Base-by-base conservation (phyloP, 2,113 vertebrate genomes). In the Cyanoliseus patagonus region DNA sequence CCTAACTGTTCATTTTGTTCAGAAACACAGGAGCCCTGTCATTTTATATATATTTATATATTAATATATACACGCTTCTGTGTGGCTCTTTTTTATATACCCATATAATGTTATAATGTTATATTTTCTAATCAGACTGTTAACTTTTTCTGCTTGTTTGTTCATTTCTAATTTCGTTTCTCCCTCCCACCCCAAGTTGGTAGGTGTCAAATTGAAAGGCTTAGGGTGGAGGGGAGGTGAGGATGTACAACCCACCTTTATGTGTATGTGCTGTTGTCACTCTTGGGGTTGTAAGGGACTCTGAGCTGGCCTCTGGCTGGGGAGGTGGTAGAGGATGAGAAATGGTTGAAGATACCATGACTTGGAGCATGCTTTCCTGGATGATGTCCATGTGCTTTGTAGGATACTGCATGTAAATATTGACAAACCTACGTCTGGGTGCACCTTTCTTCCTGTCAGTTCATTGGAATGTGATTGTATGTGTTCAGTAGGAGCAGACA, bases 391-490 rank as follows among this genome's bases (percentile, higher is more conserved):
- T 39, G 91, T 95, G 81, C 86, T 81, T 88, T 95, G 92, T 88
- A 92, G 84, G 77, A n/a, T 91, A 37, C 44, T 89, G 91, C 0
- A 0, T 84, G 94, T 96, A 94, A 97, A 96, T 95, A 94, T 95
- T 97, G 83, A 91, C 90, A 88, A 53, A 47, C 78, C 55, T 74
- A 37, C 1, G 0, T 87, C 83, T 62, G 83, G 0, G 8, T 76
- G 69, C 95, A 92, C 90, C 82, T 96, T 87, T 84, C 78, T 51
- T 72, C 64, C 74, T 92, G 88, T 93, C 83, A 88, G 46, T 86
- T 42, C 62, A 19, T 79, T 88, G 94, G 73, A 85, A 90, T 91
- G 92, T 69, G 74, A 57, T 66, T 73, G 31, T 94, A 57, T 77
- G 41, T 73, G 57, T 92, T 57, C 66, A 84, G 4, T 19, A 86